phyloP scores from a whole-genome alignment of 2,113 vertebrate genomes.

The Diphyllodes magnificus region DNA sequence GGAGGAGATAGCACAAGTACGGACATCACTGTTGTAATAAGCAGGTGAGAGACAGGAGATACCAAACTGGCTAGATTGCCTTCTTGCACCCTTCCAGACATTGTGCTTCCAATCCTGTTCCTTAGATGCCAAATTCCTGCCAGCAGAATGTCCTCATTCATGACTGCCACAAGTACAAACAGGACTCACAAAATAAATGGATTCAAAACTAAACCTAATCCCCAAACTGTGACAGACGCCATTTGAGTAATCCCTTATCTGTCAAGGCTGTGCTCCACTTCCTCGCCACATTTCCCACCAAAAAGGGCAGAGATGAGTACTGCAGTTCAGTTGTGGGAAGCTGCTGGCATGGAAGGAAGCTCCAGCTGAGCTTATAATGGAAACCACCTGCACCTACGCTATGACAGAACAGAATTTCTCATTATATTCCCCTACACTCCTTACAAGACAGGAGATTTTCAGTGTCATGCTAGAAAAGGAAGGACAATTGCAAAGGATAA shows the following conservation, averaged over 20 bases:
- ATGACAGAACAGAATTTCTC: not conserved
- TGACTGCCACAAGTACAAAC: not conserved
- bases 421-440: not conserved
- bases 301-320: not conserved
- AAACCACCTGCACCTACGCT: not conserved
- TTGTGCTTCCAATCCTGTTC: not conserved
- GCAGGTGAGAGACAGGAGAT: not conserved
- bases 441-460: not conserved
- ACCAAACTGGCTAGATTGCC: not conserved
- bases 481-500: not conserved
- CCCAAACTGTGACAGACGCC: not conserved
- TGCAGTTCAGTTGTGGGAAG: slow-evolving; percentile 9
- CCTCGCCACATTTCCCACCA: not conserved
- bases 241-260: slow-evolving; percentile 26
- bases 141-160: not conserved
- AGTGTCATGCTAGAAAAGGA: not conserved
- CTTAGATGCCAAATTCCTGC: not conserved
- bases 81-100: not conserved
- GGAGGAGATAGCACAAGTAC: not conserved
- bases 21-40: not conserved
- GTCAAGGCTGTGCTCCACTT: not conserved
- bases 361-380: slow-evolving; percentile 42
- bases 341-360: slow-evolving; percentile 41
- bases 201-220: slow-evolving; percentile 21
- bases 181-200: not conserved